Evolutionary conservation across 2,888 invertebrate genomes (phyloP), one percentile per base, ranked within the genome.

Genomic region (Scaptomyza parva): DNA sequence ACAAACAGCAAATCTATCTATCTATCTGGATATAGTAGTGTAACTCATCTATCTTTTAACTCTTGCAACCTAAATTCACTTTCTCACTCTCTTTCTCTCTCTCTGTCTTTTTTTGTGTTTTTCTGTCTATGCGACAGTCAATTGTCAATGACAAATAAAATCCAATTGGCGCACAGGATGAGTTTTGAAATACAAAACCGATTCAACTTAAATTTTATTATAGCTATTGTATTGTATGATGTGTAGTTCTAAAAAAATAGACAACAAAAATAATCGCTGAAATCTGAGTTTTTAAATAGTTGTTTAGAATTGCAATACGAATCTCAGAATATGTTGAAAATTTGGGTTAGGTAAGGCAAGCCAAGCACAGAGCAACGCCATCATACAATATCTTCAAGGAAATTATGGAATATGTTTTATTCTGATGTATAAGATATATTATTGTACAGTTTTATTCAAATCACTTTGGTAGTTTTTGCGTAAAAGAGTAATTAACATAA

Each of bases 131-230:
- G 20, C 22, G 35, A 45, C 45, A 24, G 47, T 57, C 57, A 58
- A 58, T 70, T 70, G 70, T 50, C 70, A 76, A 45, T 73, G 70
- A 61, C 61, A 61, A 61, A 47, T 60, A 57, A 43, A 69, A 70
- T 66, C 52, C 55, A 57, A 52, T 53, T 41, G 55, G 52, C 54
- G 40, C 14, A 43, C n/a, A 54, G 69, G 30, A 74, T 78, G 76
- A 78, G 61, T 69, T 66, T 77, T 61, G 69, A 81, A 86, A 84
- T 81, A 68, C 78, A 57, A 67, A 37, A 64, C 73, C 68, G 58
- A 67, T 72, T 66, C 68, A 55, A 63, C 78, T 80, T 33, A 52
- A 57, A 61, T 73, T 69, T 50, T 35, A 68, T 61, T 61, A 55
- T 45, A 37, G 35, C 18, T 24, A 40, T 57, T 53, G 70, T 60